Evolutionary conservation across 2,113 vertebrate species (phyloP), one percentile per base, ranked within the genome.

Genomic region (Chloebia gouldiae): DNA sequence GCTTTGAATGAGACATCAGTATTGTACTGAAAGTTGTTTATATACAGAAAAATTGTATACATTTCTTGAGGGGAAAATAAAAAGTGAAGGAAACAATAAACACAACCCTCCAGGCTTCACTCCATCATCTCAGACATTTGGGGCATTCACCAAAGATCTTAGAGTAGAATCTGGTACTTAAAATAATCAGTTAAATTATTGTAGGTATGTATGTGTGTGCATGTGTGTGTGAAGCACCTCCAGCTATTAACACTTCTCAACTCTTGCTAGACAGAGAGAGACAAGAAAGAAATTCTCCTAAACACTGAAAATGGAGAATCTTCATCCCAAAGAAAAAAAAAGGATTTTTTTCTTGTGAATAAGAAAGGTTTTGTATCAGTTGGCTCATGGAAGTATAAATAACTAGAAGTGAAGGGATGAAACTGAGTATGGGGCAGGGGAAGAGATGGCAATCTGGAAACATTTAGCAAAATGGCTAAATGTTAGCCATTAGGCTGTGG

Each of bases 401-500:
- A 94, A 94, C 76, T 81, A 75, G 77, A 96, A 86, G 44, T 84
- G 92, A 94, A 95, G 40, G 68, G 56, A 93, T 81, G 51, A 93
- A 92, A 86, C 68, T 30, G 49, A 15, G 2, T 35, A 30, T 8
- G 16, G 42, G 53, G 66, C 1, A 7, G 37, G 22, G 22, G 18
- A 40, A 65, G 40, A 73, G 15, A 35, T 57, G 57, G 25, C 16
- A 91, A 84, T 92, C 93, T 97, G 95, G 91, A 95, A 97, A 82
- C 91, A 72, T 57, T 97, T 95, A 95, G 50, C 78, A 85, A 79
- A 95, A 92, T 72, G n/a, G 37, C 28, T 93, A 78, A 78, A 45
- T 86, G 12, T 28, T 33, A 77, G 22, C 72, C 91, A 88, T 88
- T 86, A 92, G 24, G n/a, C 65, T 72, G 53, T 72, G 49, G 81